A percentile compares a stretch with the other conserved stretches of the same genome.
phyloP scores from a whole-genome alignment of 2,888 invertebrate species.

The Yponomeuta evonymella region DNA sequence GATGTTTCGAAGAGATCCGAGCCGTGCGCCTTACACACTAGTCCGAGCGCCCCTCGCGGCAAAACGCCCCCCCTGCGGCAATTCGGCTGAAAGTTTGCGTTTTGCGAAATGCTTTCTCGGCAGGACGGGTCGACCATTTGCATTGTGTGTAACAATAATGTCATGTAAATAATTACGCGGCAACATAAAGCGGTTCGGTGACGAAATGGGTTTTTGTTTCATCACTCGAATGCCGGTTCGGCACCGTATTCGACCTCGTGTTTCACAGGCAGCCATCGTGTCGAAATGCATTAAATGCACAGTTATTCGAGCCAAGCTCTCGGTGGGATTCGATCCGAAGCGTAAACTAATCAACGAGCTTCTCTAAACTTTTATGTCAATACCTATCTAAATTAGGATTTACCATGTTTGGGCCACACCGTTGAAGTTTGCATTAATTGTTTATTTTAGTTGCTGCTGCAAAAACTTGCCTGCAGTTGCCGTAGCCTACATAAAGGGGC shows the following conservation, averaged over 20 bases:
- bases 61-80: background rate
- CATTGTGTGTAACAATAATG: slow-evolving; percentile 45
- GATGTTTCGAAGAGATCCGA: too few species aligned
- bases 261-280: slow-evolving; percentile 68
- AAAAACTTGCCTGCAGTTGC: background rate
- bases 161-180: slow-evolving; percentile 68
- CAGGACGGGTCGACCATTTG: background rate
- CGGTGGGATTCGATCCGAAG: slow-evolving; percentile 40
- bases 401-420: background rate
- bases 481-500: background rate
- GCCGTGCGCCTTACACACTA: background rate
- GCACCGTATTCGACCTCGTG: slow-evolving; percentile 66
- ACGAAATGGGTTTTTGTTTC: slow-evolving; percentile 70
- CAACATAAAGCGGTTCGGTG: slow-evolving; percentile 63
- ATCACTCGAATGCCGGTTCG: slow-evolving; percentile 58
- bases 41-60: background rate
- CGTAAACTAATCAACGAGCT: slow-evolving; percentile 41
- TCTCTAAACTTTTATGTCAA: slow-evolving; percentile 22
- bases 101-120: slow-evolving; percentile 8
- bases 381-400: slow-evolving; percentile 1
- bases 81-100: background rate
- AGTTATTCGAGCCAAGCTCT: slow-evolving; percentile 50
- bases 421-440: background rate
- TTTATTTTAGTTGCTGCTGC: background rate
- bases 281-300: slow-evolving; percentile 75